Evolutionary conservation across 2,113 vertebrate genomes (phyloP).

Genomic region (Sinocyclocheilus rhinocerous): DNA sequence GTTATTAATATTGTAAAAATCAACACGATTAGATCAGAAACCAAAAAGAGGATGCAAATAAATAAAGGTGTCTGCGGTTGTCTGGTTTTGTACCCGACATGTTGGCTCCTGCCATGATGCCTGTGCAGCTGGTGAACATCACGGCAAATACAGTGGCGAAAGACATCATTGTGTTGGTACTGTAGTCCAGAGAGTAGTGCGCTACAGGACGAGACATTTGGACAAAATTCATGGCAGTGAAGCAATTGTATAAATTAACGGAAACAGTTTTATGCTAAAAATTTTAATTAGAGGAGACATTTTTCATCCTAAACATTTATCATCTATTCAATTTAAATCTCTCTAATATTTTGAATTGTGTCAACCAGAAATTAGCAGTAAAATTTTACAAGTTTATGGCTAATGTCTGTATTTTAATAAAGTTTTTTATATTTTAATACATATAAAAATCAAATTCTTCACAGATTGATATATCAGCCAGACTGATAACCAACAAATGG

Average conservation of each 20-base stretch:
- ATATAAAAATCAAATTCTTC: no score
- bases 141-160: slow-evolving; percentile 88
- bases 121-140: slow-evolving; percentile 91
- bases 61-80: not conserved
- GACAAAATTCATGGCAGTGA: not conserved
- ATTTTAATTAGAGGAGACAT: no score
- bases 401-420: not conserved
- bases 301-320: no score
- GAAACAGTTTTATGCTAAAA: not conserved
- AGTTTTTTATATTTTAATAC: no score
- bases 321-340: not conserved
- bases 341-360: no score
- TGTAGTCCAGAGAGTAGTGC: slow-evolving; percentile 85
- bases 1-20: not conserved
- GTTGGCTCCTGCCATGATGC: slow-evolving; percentile 94
- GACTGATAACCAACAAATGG: no score
- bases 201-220: slow-evolving; percentile 64
- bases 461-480: no score
- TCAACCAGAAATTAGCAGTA: no score
- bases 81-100: slow-evolving; percentile 84
- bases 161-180: slow-evolving; percentile 84
- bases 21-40: not conserved
- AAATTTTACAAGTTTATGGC: not conserved
- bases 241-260: not conserved
- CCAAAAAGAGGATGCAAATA: not conserved